Conservation (phyloP, 1,140 invertebrate species). For the Patella vulgata region DNA sequence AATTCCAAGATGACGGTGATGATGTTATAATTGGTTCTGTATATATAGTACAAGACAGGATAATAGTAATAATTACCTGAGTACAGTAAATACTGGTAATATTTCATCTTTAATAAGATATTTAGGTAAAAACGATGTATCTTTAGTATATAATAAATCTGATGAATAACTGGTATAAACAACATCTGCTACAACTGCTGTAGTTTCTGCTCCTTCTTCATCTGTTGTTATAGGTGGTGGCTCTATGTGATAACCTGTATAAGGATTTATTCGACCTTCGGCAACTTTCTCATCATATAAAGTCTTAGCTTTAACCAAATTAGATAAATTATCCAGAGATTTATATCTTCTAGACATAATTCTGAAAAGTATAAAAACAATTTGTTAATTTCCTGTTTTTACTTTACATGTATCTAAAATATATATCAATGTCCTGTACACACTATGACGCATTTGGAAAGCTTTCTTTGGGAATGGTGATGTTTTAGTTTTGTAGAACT, state of each 20-base stretch:
- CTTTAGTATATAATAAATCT: too few relatives aligned
- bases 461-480: too few relatives aligned
- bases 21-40: too few relatives aligned
- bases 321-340: slow-evolving; percentile 48
- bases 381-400: too few relatives aligned
- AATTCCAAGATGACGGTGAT: too few relatives aligned
- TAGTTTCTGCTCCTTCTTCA: slow-evolving; percentile 13
- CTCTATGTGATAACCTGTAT: slow-evolving; percentile 31
- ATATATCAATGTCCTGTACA: too few relatives aligned
- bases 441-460: too few relatives aligned
- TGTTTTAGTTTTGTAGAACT: too few relatives aligned
- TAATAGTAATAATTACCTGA: slow-evolving; percentile 27
- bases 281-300: slow-evolving; percentile 35
- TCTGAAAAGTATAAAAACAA: slow-evolving; percentile 14
- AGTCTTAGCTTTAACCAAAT: slow-evolving; percentile 27
- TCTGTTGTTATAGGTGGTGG: slow-evolving; percentile 6
- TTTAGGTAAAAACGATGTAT: too few relatives aligned
- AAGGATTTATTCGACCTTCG: slow-evolving; percentile 36
- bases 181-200: slow-evolving; percentile 47
- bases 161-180: too few relatives aligned
- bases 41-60: too few relatives aligned
- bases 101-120: slow-evolving; percentile 28
- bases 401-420: too few relatives aligned
- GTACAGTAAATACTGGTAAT: slow-evolving; percentile 33
- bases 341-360: slow-evolving; percentile 28